Evolutionary conservation across 2,888 invertebrate genomes (phyloP).

Genomic region (Trichogramma dendrolimi): DNA sequence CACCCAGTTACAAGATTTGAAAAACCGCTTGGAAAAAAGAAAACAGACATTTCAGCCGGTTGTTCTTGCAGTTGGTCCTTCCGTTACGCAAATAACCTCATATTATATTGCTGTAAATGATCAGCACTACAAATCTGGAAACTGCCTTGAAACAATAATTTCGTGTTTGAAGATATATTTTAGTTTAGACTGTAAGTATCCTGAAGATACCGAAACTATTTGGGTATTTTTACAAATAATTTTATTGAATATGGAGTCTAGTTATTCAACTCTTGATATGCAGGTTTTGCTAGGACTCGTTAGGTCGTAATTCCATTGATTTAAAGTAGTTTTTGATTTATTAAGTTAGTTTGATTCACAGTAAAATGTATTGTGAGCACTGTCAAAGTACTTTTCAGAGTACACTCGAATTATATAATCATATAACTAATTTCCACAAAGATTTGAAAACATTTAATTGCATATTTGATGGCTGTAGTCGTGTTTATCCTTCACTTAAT

Average conservation of each 20-base stretch:
- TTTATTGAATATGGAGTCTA: too few species aligned
- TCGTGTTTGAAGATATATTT: conserved; percentile 15
- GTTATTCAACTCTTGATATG: too few species aligned
- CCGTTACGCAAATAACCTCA: neutral
- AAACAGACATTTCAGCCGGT: too few species aligned
- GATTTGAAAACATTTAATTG: neutral
- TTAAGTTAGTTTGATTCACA: neutral
- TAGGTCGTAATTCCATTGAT: too few species aligned
- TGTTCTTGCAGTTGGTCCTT: neutral
- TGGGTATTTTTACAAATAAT: conserved; percentile 18
- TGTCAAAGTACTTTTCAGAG: conserved; percentile 8
- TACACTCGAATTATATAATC: conserved; percentile 6
- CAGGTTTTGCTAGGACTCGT: too few species aligned
- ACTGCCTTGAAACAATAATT: too few species aligned
- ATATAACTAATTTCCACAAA: neutral
- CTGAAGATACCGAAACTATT: conserved; percentile 3
- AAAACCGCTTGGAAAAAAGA: too few species aligned
- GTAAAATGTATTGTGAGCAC: neutral
- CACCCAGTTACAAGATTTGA: too few species aligned
- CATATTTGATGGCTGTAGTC: conserved; percentile 1
- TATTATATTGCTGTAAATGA: too few species aligned
- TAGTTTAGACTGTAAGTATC: conserved; percentile 16
- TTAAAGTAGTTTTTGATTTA: conserved; percentile 4
- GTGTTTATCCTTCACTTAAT: neutral
- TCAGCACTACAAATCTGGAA: too few species aligned